Evolutionary conservation across 1,140 invertebrate genomes (phyloP), one percentile per base, ranked within the genome.

Genomic region (Euschistus heros): DNA sequence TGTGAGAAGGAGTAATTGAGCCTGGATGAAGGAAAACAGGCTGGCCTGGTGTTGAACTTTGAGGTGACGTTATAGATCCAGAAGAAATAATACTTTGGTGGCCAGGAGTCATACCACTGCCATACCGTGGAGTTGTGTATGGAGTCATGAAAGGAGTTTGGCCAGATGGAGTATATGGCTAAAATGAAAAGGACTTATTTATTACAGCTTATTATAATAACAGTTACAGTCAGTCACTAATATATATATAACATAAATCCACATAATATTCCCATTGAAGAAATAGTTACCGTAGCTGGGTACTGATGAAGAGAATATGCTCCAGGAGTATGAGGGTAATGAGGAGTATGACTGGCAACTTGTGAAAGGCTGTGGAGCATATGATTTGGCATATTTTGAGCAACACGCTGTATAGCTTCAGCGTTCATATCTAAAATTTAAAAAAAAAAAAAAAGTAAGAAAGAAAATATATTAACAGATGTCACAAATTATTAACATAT

Each of bases 111-210:
- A 64, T 67, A 55, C 78, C 81, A 54, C 84, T 82, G 0, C 80
- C 79, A 47, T 84, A 83, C 18, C 82, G 75, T 2, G 83, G 83
- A 14, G 83, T 84, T 0, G 88, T 87, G 72, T 91, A 92, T 0
- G 91, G 90, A 0, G 91, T 93, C 86, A 94, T 89, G 76, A 89
- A 92, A 0, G 91, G 91, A 0, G 91, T 93, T 73, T 92, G 90
- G 0, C 89, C 90, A 62, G 89, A 91, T 0, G 91, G 91, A 17
- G 91, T 92, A 71, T 93, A 92, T 0, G 91, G 90, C 69, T 70
- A 50, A 17, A 70, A 68, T 18, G 33, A 18, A 60, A 22, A n/a
- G n/a, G n/a, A n/a, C n/a, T n/a, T n/a, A n/a, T 24, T 42, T 37
- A 10, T 44, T 42, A 59, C 47, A 52, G 8, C n/a, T 52, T 52